These are phyloP conservation scores for Petromus typicus DNA, from an alignment of 2,113 vertebrate species.

Conservation along the genomic window DNA sequence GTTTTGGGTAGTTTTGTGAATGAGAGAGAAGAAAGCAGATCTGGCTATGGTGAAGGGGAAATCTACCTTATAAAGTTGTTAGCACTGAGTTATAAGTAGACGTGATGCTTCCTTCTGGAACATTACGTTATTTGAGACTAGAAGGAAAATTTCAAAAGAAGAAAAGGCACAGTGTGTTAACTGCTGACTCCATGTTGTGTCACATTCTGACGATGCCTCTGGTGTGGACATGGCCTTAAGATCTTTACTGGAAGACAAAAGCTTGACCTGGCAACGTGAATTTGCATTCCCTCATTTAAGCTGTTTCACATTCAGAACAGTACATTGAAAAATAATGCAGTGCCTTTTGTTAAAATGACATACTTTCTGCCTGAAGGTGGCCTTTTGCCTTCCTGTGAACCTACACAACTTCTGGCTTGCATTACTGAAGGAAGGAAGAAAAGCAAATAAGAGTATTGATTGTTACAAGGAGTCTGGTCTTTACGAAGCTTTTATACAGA, in stretches of 20 bases:
- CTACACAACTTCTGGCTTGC: conserved; percentile 37
- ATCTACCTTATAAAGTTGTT: not conserved
- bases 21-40: not conserved
- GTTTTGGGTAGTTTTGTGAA: not conserved
- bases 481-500: not conserved
- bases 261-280: not conserved
- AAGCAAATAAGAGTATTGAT: not conserved
- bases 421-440: not conserved
- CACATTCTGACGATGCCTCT: not conserved
- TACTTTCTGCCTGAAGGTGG: conserved; percentile 42
- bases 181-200: not conserved
- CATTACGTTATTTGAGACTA: no score
- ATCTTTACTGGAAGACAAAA: not conserved
- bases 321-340: conserved; percentile 57
- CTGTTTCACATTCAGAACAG: not conserved
- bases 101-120: not conserved
- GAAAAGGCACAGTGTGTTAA: not conserved
- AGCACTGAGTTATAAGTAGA: not conserved
- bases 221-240: not conserved
- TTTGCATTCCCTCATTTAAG: conserved; percentile 27
- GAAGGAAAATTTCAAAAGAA: no score
- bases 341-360: conserved; percentile 20
- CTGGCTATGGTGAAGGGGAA: not conserved
- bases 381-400: conserved; percentile 49
- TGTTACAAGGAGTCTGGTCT: not conserved